phyloP scores from a whole-genome alignment of 2,888 invertebrate genomes.

The Epirrhoe alternata region DNA sequence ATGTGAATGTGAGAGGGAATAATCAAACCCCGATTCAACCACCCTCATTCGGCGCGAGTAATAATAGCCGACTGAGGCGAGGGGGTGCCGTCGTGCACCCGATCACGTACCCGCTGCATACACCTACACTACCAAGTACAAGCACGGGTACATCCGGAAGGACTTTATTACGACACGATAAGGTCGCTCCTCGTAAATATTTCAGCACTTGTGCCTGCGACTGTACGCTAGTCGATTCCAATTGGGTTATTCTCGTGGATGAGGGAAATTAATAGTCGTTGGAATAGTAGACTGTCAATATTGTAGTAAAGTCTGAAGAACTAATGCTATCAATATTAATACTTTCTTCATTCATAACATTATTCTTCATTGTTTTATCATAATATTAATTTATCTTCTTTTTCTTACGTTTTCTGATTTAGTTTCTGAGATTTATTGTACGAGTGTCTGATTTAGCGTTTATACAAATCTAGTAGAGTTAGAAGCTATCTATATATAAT shows the following conservation, averaged over 20 bases:
- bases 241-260: constrained; percentile 53
- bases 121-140: constrained; percentile 43
- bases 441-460: no score
- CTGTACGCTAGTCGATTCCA: constrained; percentile 51
- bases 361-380: not conserved
- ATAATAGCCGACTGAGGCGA: constrained; percentile 66
- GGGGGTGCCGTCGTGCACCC: constrained; percentile 62
- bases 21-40: constrained; percentile 75
- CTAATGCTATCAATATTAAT: not conserved
- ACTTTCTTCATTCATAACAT: not conserved
- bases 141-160: constrained; percentile 22
- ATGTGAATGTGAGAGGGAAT: constrained; percentile 82
- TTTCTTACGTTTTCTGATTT: not conserved
- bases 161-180: constrained; percentile 38
- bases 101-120: constrained; percentile 63
- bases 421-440: not conserved
- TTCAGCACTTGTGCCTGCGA: constrained; percentile 37
- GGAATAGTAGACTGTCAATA: constrained; percentile 17
- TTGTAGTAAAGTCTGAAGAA: not conserved
- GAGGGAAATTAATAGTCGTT: constrained; percentile 36
- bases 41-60: constrained; percentile 65
- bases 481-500: not conserved
- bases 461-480: not conserved
- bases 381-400: not conserved
- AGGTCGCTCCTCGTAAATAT: constrained; percentile 36